Evolutionary conservation across 1,140 invertebrate species (phyloP).

Genomic region (Nebria ingens): DNA sequence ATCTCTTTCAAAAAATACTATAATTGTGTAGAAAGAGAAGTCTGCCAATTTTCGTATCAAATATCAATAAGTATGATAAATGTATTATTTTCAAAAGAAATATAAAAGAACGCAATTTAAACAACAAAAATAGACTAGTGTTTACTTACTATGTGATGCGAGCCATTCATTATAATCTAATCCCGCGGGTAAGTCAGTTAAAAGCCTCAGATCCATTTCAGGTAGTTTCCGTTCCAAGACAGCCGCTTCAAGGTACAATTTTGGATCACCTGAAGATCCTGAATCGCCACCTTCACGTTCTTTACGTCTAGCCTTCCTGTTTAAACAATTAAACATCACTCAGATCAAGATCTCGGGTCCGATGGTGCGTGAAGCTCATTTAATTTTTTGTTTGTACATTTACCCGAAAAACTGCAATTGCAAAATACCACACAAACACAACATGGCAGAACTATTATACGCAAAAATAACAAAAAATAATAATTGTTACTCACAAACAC

Average conservation of each 20-base stretch:
- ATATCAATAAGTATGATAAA: no score
- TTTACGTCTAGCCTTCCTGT: slow-evolving; percentile 93
- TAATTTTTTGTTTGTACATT: slow-evolving; percentile 33
- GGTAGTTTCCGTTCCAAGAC: slow-evolving; percentile 85
- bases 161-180: slow-evolving; percentile 98
- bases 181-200: slow-evolving; percentile 86
- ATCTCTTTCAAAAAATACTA: no score
- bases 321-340: slow-evolving; percentile 31
- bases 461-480: no score
- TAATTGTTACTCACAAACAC: no score
- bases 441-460: neutral
- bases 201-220: slow-evolving; percentile 82
- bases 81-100: no score
- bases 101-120: no score
- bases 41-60: no score
- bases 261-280: slow-evolving; percentile 65
- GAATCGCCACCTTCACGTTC: slow-evolving; percentile 73
- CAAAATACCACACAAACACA: slow-evolving; percentile 3
- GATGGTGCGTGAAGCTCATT: no score
- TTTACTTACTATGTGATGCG: slow-evolving; percentile 86
- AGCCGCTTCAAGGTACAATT: slow-evolving; percentile 89
- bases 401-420: slow-evolving; percentile 19
- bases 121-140: neutral
- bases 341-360: no score
- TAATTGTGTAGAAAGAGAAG: no score